Conservation (phyloP, 1,140 invertebrate genomes). For the Drosophila pallidifrons region DNA sequence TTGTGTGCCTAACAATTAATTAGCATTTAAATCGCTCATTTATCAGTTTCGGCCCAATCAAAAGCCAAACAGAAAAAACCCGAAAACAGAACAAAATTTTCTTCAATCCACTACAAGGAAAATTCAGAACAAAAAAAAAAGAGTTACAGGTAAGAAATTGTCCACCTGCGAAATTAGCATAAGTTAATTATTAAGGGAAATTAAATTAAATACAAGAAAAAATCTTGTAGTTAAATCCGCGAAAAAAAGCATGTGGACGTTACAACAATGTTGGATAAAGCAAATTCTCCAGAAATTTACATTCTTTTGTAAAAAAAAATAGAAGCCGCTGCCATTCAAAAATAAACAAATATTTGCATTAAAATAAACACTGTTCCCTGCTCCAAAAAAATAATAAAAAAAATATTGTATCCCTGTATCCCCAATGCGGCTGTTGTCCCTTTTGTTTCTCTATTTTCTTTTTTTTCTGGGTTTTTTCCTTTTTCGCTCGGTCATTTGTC, state of each 20-base stretch:
- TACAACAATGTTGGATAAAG: slow-evolving; percentile 12
- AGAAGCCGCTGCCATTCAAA: slow-evolving; percentile 45
- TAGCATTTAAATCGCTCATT: slow-evolving; percentile 68
- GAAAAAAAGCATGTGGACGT: slow-evolving; percentile 28
- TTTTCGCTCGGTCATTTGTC: slow-evolving; percentile 53
- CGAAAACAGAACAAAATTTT: slow-evolving; percentile 6
- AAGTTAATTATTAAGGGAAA: slow-evolving; percentile 48
- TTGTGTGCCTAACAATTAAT: slow-evolving; percentile 62
- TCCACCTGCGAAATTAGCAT: slow-evolving; percentile 50
- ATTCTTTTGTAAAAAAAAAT: slow-evolving; percentile 36
- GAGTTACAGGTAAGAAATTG: slow-evolving; percentile 41
- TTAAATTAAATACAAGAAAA: slow-evolving; percentile 42
- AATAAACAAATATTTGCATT: slow-evolving; percentile 81
- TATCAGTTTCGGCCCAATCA: slow-evolving; percentile 51
- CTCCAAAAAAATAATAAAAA: neutral
- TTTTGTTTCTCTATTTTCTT: slow-evolving; percentile 46
- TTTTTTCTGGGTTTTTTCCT: slow-evolving; percentile 17
- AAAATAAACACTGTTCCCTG: slow-evolving; percentile 66
- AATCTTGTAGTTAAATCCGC: slow-evolving; percentile 10
- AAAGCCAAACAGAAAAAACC: slow-evolving; percentile 37
- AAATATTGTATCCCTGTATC: slow-evolving; percentile 13
- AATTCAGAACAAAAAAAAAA: neutral
- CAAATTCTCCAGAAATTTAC: slow-evolving; percentile 43
- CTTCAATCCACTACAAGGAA: neutral
- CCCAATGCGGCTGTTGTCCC: slow-evolving; percentile 46